Conservation (phyloP, 1,140 invertebrate genomes). For the Oedothorax gibbosus region DNA sequence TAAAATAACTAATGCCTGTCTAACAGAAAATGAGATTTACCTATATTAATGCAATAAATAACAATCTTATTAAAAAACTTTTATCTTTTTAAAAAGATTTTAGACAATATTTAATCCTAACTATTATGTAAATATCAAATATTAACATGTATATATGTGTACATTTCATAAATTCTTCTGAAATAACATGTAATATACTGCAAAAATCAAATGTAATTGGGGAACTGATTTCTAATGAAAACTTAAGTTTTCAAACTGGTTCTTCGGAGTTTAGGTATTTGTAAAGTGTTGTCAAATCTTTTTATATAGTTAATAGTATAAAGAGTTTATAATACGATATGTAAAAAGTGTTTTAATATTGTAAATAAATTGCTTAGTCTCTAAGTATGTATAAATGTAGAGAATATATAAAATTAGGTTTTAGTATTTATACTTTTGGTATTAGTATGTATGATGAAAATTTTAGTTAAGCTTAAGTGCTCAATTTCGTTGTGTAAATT, state of each 20-base stretch:
- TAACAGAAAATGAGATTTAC: too few species aligned
- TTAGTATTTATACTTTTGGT: slow-evolving; percentile 57
- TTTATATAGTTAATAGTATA: too few species aligned
- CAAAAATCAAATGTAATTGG: background rate
- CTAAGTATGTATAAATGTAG: slow-evolving; percentile 46
- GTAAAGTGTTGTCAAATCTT: background rate
- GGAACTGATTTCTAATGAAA: background rate
- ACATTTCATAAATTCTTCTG: background rate
- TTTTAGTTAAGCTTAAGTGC: slow-evolving; percentile 43
- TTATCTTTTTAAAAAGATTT: slow-evolving; percentile 5
- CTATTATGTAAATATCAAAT: background rate
- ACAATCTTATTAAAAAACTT: background rate
- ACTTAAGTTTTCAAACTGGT: background rate
- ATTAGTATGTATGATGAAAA: slow-evolving; percentile 39
- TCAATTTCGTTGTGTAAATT: slow-evolving; percentile 45
- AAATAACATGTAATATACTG: background rate
- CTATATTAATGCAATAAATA: too few species aligned
- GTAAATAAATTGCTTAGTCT: slow-evolving; percentile 48
- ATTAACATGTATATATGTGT: background rate
- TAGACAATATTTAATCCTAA: background rate
- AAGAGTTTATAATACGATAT: background rate
- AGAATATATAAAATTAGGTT: slow-evolving; percentile 36
- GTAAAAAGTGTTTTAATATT: slow-evolving; percentile 39
- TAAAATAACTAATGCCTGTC: too few species aligned
- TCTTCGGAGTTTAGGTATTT: background rate